Evolutionary conservation across 2,888 invertebrate genomes (phyloP).

Genomic region (Tetragnatha montana): DNA sequence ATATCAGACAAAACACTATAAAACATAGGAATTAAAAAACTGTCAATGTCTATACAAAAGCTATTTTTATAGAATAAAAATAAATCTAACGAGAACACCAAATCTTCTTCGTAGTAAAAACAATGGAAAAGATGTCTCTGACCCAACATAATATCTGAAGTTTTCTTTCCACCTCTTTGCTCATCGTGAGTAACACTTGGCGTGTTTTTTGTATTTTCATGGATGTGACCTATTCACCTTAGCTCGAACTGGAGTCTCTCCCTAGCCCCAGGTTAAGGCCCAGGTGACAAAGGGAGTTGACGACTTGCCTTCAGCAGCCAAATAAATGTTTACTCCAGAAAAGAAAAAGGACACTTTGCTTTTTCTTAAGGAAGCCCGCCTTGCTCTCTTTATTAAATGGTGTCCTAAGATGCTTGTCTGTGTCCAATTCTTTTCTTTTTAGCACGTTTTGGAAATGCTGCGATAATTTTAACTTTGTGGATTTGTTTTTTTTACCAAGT

Average conservation of each 20-base stretch:
- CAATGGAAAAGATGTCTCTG: neutral
- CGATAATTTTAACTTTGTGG: too few species aligned
- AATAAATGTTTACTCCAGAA: constrained; percentile 44
- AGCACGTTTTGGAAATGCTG: too few species aligned
- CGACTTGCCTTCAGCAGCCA: constrained; percentile 37
- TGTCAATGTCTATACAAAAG: too few species aligned
- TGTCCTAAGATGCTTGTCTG: too few species aligned
- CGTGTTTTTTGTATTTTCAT: constrained; percentile 36
- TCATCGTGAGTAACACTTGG: constrained; percentile 12
- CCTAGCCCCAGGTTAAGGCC: constrained; percentile 53
- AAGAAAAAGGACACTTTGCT: constrained; percentile 17
- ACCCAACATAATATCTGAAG: constrained; percentile 20
- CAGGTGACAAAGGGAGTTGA: constrained; percentile 60
- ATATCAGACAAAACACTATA: too few species aligned
- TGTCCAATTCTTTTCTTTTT: too few species aligned
- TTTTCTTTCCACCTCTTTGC: constrained; percentile 32
- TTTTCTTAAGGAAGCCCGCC: constrained; percentile 9
- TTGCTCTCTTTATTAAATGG: constrained; percentile 11
- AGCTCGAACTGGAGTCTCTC: constrained; percentile 50
- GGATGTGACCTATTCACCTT: constrained; percentile 59
- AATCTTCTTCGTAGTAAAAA: neutral
- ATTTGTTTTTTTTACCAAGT: too few species aligned
- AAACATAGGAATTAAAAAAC: too few species aligned
- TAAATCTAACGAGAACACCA: too few species aligned
- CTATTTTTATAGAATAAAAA: too few species aligned